Conservation (phyloP, 2,113 vertebrate species). For the Leptocoma aspasia region DNA sequence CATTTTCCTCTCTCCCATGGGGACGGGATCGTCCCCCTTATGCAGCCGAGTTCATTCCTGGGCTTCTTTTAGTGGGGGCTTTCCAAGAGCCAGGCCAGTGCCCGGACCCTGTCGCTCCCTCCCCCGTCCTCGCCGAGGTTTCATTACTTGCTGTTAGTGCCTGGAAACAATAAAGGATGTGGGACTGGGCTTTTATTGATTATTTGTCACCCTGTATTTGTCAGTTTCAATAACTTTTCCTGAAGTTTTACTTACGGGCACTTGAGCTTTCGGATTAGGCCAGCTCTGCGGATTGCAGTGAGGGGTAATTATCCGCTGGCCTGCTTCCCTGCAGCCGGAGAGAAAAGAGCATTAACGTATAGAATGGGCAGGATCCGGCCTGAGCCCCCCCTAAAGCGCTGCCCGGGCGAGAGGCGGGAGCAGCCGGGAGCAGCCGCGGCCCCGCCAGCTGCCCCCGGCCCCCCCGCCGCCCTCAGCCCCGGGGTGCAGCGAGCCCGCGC, state of each 20-base stretch:
- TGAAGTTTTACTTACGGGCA: constrained; percentile 65
- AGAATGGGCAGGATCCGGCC: constrained; percentile 1
- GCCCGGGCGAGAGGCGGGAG: neutral
- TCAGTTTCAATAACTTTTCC: constrained; percentile 62
- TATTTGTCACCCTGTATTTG: constrained; percentile 76
- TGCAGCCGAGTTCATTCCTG: neutral
- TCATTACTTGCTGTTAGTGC: constrained; percentile 53
- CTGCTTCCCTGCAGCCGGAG: constrained; percentile 32
- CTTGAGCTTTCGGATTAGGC: constrained; percentile 68
- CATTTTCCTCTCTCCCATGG: neutral
- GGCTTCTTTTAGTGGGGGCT: neutral
- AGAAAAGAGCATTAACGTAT: constrained; percentile 31
- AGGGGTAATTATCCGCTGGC: constrained; percentile 41
- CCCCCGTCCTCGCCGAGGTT: neutral
- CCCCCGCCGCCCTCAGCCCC: neutral
- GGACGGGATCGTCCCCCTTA: neutral
- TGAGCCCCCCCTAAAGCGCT: neutral
- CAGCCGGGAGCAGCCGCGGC: neutral
- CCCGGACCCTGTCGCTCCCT: neutral
- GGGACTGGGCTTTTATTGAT: constrained; percentile 66
- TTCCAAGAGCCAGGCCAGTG: neutral
- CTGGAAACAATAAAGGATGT: constrained; percentile 51
- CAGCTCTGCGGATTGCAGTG: constrained; percentile 36
- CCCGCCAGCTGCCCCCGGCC: neutral
- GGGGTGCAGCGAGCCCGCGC: neutral